Percentiles rank a stretch among this genome's conserved stretches.
These are phyloP conservation scores for Percopsis omiscomaycus DNA, from an alignment of 2,797 vertebrate genomes.

Conservation along the genomic window DNA sequence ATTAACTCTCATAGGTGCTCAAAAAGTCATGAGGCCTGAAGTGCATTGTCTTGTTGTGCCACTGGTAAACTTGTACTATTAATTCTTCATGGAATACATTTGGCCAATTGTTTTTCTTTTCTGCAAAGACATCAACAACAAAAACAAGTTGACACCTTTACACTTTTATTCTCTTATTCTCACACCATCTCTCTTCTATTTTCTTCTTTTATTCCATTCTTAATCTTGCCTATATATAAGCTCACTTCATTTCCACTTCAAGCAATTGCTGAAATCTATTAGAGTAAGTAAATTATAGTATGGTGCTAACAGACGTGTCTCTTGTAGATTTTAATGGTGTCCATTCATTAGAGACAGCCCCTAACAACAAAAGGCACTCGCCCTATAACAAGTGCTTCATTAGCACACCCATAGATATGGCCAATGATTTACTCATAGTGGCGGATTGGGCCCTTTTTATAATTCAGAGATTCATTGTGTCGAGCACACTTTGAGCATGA, in stretches of 20 bases:
- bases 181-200: not conserved
- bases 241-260: constrained; percentile 43
- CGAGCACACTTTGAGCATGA: constrained; percentile 24
- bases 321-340: constrained; percentile 19
- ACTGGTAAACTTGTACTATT: constrained; percentile 48
- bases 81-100: constrained; percentile 61
- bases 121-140: constrained; percentile 38
- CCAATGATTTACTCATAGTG: constrained; percentile 41
- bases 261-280: constrained; percentile 50
- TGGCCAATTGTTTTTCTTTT: constrained; percentile 54
- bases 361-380: constrained; percentile 51
- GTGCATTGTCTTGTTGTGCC: constrained; percentile 69
- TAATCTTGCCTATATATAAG: constrained; percentile 8
- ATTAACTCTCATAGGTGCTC: constrained; percentile 50
- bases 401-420: constrained; percentile 45
- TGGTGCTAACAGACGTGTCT: not conserved
- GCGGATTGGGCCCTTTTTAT: constrained; percentile 28
- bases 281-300: constrained; percentile 34
- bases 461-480: constrained; percentile 22
- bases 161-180: not conserved
- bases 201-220: not conserved
- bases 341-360: constrained; percentile 39
- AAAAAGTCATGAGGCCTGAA: constrained; percentile 69
- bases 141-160: constrained; percentile 42
- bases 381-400: constrained; percentile 47